These are phyloP conservation scores for Chloromyia formosa DNA, from an alignment of 2,888 invertebrate genomes.

Conservation along the genomic window DNA sequence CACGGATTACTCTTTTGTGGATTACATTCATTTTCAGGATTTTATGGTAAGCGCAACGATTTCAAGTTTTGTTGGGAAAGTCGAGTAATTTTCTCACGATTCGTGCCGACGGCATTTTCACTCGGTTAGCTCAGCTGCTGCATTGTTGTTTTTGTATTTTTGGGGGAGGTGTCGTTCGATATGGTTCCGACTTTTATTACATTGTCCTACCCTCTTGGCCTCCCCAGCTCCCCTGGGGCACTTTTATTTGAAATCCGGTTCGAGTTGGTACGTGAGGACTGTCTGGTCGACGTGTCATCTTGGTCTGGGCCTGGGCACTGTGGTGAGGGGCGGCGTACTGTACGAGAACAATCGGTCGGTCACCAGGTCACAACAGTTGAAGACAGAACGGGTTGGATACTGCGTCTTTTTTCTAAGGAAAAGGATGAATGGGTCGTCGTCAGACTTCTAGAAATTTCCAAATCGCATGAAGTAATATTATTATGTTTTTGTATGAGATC, in stretches of 20 bases:
- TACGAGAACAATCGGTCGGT: slow-evolving; percentile 10
- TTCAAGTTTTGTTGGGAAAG: not conserved
- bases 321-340: not conserved
- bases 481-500: too few species aligned
- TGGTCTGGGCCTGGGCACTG: too few species aligned
- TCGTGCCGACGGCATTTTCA: slow-evolving; percentile 24
- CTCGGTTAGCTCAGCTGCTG: not conserved
- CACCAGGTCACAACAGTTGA: slow-evolving; percentile 32
- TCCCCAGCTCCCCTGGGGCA: not conserved
- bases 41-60: not conserved
- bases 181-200: slow-evolving; percentile 12
- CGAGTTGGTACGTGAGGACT: not conserved
- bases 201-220: not conserved
- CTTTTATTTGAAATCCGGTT: not conserved
- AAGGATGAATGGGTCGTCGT: not conserved
- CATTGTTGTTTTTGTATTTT: not conserved
- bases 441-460: not conserved
- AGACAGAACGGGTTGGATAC: not conserved
- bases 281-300: too few species aligned
- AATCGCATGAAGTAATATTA: too few species aligned
- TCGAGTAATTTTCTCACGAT: not conserved
- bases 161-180: not conserved
- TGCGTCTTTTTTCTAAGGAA: not conserved
- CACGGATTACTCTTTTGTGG: slow-evolving; percentile 18
- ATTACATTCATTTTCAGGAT: not conserved